Evolutionary conservation across 2,113 vertebrate species (phyloP), one percentile per base, ranked within the genome.

Genomic region (Regulus satrapa): DNA sequence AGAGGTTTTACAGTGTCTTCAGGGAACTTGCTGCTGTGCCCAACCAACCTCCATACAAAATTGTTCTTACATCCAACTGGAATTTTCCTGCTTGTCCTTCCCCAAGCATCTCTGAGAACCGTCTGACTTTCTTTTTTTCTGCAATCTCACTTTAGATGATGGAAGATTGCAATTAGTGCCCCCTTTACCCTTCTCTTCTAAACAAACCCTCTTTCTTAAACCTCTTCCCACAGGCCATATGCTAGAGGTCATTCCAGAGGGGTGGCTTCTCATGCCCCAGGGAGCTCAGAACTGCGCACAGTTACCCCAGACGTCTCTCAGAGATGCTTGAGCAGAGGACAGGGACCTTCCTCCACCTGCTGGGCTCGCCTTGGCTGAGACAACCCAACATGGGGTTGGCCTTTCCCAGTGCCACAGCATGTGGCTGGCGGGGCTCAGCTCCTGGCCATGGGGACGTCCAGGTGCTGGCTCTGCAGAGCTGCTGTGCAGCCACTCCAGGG

Each of bases 391-490:
- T 17, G 51, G 6, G 32, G 24, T 1, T 75, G 49, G 19, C 31
- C 31, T 73, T 55, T 48, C 54, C 38, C 54, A 67, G 25, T 3
- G 17, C n/a, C 43, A 56, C 18, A 21, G 38, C 21, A 56, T 4
- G 0, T 1, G 38, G 19, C 48, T 49, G 34, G 29, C 52, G 88
- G 4, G 1, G 4, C 61, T 67, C 86, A 63, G 0, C 14, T 29
- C 28, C 31, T 14, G 61, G 75, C 56, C 71, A 28, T 20, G 2
- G 1, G 18, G 40, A 75, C 6, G 14, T 41, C 25, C 0, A 0
- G 15, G 29, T 1, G 3, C 17, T 61, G 51, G 51, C 61, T n/a
- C 58, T 28, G n/a, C 38, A 59, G 29, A 90, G 61, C 51, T 52
- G 24, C 16, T 17, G 26, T 0, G 3, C 67, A 51, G 29, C 8